Evolutionary conservation across 37 sponge, comb jelly and placozoan genomes (phyloP).

Genomic region (Oscarella lobularis): DNA sequence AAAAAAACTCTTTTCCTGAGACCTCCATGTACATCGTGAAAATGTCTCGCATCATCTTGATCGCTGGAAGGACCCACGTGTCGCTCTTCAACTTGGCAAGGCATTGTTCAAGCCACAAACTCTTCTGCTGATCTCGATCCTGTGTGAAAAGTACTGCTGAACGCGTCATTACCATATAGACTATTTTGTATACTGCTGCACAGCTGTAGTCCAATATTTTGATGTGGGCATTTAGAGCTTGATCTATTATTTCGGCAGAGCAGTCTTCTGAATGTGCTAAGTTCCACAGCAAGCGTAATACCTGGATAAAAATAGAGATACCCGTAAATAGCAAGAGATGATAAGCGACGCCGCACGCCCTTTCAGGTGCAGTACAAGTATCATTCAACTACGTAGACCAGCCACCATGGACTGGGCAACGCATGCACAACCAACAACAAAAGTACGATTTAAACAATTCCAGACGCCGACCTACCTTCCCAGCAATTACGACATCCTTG

Average conservation of each 20-base stretch:
- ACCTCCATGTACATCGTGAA: slow-evolving; percentile 39
- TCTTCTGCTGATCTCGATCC: slow-evolving; percentile 78
- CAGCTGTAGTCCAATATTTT: slow-evolving; percentile 96
- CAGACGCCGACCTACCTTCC: slow-evolving; percentile 35
- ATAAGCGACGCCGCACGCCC: too few relatives aligned
- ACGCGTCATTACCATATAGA: not conserved
- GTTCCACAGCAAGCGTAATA: slow-evolving; percentile 83
- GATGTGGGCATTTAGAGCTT: slow-evolving; percentile 84
- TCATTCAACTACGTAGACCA: too few relatives aligned
- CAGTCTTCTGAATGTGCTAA: slow-evolving; percentile 78
- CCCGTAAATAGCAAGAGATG: too few relatives aligned
- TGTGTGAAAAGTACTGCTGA: slow-evolving; percentile 1
- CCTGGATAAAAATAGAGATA: slow-evolving; percentile 17
- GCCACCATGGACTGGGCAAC: not conserved
- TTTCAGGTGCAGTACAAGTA: too few relatives aligned
- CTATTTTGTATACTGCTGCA: slow-evolving; percentile 18
- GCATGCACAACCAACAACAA: not conserved
- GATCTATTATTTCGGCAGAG: slow-evolving; percentile 88
- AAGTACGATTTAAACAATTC: not conserved
- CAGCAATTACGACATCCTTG: slow-evolving; percentile 93
- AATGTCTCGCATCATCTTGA: slow-evolving; percentile 80
- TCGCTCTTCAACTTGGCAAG: slow-evolving; percentile 53
- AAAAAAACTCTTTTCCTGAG: not conserved
- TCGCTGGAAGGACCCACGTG: slow-evolving; percentile 82
- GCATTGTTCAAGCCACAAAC: slow-evolving; percentile 60